Conservation (phyloP, 2,113 vertebrate genomes). For the Misgurnus anguillicaudatus region DNA sequence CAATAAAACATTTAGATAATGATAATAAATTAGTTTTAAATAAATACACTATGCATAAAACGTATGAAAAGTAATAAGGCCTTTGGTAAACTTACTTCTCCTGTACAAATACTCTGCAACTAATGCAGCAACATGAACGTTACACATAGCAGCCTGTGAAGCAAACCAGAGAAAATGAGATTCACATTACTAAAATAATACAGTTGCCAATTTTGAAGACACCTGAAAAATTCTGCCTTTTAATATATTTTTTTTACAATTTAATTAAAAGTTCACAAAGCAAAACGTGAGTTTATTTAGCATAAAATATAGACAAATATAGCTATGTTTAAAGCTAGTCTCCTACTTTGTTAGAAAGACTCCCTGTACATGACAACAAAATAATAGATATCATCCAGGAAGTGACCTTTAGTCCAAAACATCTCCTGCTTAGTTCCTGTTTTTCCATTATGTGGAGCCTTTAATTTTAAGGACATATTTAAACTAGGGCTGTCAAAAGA, state of each 20-base stretch:
- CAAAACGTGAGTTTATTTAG: neutral
- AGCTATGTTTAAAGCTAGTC: no score
- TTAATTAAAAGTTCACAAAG: neutral
- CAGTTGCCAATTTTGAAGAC: neutral
- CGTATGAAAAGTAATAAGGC: neutral
- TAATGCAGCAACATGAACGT: conserved; percentile 90
- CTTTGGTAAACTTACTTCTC: conserved; percentile 84
- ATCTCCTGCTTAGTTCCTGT: neutral
- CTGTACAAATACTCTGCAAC: conserved; percentile 94
- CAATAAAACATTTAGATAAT: no score
- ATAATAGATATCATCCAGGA: neutral
- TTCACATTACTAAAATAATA: neutral
- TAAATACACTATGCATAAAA: no score
- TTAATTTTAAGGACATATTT: neutral
- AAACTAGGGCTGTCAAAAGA: no score
- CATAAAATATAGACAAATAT: no score
- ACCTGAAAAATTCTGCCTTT: neutral
- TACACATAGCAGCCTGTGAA: conserved; percentile 86
- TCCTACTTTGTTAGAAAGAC: no score
- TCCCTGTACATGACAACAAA: neutral
- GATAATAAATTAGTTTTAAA: no score
- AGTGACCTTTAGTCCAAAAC: neutral
- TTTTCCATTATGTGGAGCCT: neutral
- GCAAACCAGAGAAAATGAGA: neutral
- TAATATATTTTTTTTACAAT: neutral